phyloP scores from a whole-genome alignment of 2,888 invertebrate species.

The Alentia gelatinosa region DNA sequence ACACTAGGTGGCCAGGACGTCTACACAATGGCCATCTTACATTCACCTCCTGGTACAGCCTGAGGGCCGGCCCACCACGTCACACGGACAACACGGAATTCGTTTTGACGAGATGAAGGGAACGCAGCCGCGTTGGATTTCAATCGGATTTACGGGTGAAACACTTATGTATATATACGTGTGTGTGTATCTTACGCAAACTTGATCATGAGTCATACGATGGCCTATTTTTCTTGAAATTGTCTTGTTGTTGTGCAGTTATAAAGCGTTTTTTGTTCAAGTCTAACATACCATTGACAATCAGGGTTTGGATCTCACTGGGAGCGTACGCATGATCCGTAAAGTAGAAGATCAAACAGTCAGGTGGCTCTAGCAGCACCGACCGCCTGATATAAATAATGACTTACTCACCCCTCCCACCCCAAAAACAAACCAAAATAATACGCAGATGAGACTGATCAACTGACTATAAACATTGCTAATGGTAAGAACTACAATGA shows the following conservation, averaged over 20 bases:
- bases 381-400: not conserved
- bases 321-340: constrained; percentile 1
- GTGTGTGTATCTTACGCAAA: too few relatives aligned
- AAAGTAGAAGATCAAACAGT: not conserved
- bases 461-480: constrained; percentile 27
- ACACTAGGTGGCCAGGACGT: not conserved
- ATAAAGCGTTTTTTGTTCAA: not conserved
- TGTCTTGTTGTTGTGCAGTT: not conserved
- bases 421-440: not conserved
- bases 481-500: not conserved
- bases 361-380: not conserved
- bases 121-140: not conserved
- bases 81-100: not conserved
- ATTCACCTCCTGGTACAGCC: not conserved
- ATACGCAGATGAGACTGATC: not conserved
- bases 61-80: not conserved
- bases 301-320: not conserved
- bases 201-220: too few relatives aligned
- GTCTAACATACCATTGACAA: not conserved
- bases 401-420: not conserved
- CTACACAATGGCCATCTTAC: not conserved
- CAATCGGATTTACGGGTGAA: not conserved
- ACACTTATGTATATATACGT: too few relatives aligned
- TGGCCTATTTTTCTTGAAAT: too few relatives aligned
- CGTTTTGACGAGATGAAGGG: not conserved